A percentile compares a stretch with the other conserved stretches of the same genome.
phyloP scores from a whole-genome alignment of 2,113 vertebrate species.

The Chionomys nivalis region DNA sequence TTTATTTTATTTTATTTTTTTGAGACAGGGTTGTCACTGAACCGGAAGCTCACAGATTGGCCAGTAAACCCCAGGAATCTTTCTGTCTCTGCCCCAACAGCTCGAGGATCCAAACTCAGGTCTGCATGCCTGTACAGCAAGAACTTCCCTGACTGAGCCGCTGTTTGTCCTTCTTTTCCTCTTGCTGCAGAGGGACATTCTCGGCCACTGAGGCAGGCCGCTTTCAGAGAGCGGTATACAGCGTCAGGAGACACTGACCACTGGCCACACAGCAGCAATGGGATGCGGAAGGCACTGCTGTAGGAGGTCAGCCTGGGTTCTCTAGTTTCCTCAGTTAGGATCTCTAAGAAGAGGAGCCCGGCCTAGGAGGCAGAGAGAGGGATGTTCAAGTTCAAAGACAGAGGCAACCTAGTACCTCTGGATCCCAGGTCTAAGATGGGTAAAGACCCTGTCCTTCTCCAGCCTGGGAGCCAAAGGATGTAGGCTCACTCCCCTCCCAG shows the following conservation, averaged over 20 bases:
- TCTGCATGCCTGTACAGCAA: background rate
- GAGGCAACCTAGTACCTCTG: background rate
- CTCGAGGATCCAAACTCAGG: background rate
- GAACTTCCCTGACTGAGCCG: background rate
- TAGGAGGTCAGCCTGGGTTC: conserved; percentile 63
- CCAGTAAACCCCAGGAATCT: background rate
- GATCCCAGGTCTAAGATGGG: background rate
- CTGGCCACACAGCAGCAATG: background rate
- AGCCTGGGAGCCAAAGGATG: background rate
- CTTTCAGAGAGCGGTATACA: background rate
- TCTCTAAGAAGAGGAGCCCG: conserved; percentile 37
- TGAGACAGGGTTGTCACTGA: background rate
- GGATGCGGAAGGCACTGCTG: conserved; percentile 8
- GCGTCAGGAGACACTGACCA: background rate
- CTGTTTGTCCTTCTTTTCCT: background rate
- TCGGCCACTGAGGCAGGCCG: background rate
- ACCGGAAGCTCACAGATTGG: background rate
- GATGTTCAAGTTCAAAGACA: background rate
- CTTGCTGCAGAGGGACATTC: background rate
- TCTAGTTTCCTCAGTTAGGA: conserved; percentile 31
- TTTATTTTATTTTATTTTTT: background rate
- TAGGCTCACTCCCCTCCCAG: background rate
- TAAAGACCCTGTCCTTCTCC: background rate
- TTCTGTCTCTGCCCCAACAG: background rate
- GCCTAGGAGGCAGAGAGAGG: conserved; percentile 2